Percentiles rank a stretch among this genome's conserved stretches.
These are phyloP conservation scores for Caenorhabditis plicata DNA, from an alignment of 2,888 invertebrate genomes.

Conservation along the genomic window DNA sequence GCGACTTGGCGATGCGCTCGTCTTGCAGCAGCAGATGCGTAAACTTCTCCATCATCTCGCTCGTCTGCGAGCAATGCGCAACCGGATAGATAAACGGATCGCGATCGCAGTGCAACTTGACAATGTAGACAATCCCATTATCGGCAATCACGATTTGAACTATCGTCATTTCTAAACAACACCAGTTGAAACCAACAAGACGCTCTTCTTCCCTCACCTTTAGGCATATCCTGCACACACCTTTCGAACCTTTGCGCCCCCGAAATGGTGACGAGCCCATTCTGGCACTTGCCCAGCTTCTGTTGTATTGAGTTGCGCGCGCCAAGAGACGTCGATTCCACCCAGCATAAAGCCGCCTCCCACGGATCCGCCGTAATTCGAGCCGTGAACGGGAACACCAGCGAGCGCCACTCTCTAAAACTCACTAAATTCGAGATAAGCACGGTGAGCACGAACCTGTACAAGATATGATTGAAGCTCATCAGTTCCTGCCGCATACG, in stretches of 20 bases:
- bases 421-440: neutral
- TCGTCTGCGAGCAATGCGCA: constrained; percentile 13
- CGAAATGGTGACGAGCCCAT: constrained; percentile 15
- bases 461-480: constrained; percentile 9
- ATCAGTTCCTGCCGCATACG: constrained; percentile 12
- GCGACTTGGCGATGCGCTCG: constrained; percentile 18
- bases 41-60: constrained; percentile 25
- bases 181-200: too few relatives aligned
- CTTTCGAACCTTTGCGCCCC: constrained; percentile 6
- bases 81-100: constrained; percentile 34
- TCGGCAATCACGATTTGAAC: constrained; percentile 26
- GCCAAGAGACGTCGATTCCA: constrained; percentile 36
- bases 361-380: constrained; percentile 20
- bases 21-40: constrained; percentile 15
- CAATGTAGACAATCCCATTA: constrained; percentile 15
- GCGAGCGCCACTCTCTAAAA: constrained; percentile 34
- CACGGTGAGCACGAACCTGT: constrained; percentile 5
- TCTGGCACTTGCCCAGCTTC: constrained; percentile 9
- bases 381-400: constrained; percentile 29
- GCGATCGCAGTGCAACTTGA: constrained; percentile 28
- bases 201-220: too few relatives aligned
- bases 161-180: constrained; percentile 34
- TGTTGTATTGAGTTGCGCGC: constrained; percentile 18
- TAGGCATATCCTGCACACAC: constrained; percentile 11
- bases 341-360: constrained; percentile 27